phyloP scores from a whole-genome alignment of 2,113 vertebrate species.

The Syngnathus typhle region DNA sequence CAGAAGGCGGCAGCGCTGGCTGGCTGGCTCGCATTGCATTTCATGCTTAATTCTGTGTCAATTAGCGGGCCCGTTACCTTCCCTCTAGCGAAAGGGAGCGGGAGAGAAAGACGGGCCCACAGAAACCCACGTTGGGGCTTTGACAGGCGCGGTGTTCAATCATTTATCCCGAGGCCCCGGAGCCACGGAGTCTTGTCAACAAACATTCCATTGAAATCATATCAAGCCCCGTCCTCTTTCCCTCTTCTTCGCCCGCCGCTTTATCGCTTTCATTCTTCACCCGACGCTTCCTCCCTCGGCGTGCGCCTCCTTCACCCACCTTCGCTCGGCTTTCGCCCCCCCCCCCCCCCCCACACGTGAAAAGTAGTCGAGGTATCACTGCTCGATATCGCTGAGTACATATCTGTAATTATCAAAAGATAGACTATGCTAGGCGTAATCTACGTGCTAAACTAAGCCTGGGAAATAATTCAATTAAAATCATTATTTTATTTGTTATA shows the following conservation, averaged over 20 bases:
- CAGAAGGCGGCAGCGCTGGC: constrained; percentile 82
- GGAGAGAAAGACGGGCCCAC: constrained; percentile 85
- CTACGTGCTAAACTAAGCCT: too few relatives aligned
- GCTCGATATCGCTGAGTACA: too few relatives aligned
- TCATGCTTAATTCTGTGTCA: constrained; percentile 99
- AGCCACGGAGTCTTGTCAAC: constrained; percentile 90
- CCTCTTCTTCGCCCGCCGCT: neutral
- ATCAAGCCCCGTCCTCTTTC: constrained; percentile 72
- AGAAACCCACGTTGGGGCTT: constrained; percentile 81
- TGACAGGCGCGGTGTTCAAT: constrained; percentile 93
- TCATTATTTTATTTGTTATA: too few relatives aligned
- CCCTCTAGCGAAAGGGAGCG: constrained; percentile 86
- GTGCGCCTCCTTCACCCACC: constrained; percentile 2
- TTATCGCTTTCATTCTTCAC: constrained; percentile 4
- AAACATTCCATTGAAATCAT: constrained; percentile 90
- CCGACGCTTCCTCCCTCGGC: neutral
- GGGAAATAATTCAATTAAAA: too few relatives aligned
- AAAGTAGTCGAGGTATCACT: too few relatives aligned
- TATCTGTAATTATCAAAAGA: too few relatives aligned
- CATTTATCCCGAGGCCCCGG: constrained; percentile 85
- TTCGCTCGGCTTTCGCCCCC: neutral
- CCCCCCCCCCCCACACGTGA: neutral
- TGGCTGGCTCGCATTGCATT: constrained; percentile 75
- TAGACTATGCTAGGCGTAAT: too few relatives aligned
- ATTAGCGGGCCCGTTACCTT: constrained; percentile 96